Evolutionary conservation across 2,888 invertebrate species (phyloP).

Genomic region (Hemithea aestivaria): DNA sequence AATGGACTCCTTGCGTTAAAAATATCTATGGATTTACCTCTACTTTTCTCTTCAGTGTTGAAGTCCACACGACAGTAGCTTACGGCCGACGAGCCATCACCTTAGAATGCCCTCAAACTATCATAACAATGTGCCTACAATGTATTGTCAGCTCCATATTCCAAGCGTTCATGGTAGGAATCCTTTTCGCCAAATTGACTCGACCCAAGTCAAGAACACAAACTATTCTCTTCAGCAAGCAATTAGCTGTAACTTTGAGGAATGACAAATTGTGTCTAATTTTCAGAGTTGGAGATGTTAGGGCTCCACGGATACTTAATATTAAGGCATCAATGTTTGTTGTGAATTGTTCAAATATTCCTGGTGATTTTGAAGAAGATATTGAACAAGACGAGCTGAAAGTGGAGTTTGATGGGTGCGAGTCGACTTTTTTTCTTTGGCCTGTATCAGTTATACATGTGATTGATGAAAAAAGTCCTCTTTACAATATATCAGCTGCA

Average conservation of each 20-base stretch:
- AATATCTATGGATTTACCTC: slow-evolving; percentile 94
- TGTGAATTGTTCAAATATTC: slow-evolving; percentile 86
- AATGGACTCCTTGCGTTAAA: slow-evolving; percentile 92
- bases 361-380: slow-evolving; percentile 85
- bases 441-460: slow-evolving; percentile 95
- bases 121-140: slow-evolving; percentile 96
- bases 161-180: slow-evolving; percentile 89
- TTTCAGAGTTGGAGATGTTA: slow-evolving; percentile 97
- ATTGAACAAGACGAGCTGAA: slow-evolving; percentile 90
- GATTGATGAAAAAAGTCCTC: slow-evolving; percentile 91
- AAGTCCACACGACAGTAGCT: slow-evolving; percentile 97
- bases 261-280: slow-evolving; percentile 92
- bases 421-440: slow-evolving; percentile 97
- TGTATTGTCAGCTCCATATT: slow-evolving; percentile 95
- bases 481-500: slow-evolving; percentile 92
- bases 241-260: slow-evolving; percentile 92
- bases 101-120: slow-evolving; percentile 95
- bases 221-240: slow-evolving; percentile 94
- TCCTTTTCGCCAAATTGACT: slow-evolving; percentile 96
- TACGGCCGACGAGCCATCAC: slow-evolving; percentile 92
- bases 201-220: slow-evolving; percentile 96
- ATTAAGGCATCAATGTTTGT: slow-evolving; percentile 92
- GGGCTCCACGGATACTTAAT: slow-evolving; percentile 96
- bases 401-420: slow-evolving; percentile 89
- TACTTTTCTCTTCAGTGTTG: slow-evolving; percentile 95